Evolutionary conservation across 2,113 vertebrate species (phyloP), one percentile per base, ranked within the genome.

Genomic region (Nerophis lumbriciformis): DNA sequence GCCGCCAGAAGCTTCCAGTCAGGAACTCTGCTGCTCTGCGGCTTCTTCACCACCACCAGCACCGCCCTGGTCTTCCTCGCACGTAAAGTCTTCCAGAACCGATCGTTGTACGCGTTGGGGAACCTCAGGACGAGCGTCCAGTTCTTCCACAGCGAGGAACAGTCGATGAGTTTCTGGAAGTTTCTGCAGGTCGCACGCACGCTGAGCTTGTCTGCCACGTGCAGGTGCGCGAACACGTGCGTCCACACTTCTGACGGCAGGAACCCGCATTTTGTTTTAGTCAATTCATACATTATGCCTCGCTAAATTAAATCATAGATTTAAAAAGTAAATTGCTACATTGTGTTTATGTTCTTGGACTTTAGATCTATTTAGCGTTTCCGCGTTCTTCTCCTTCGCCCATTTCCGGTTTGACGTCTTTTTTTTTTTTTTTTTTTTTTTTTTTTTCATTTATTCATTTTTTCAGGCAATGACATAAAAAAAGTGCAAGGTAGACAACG

Each of bases 21-120:
- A 38, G 76, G 75, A 0, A 44, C 56, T 53, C 42, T 69, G 45
- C 8, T 12, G 68, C 63, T 69, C 37, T 28, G 28, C 28, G 1
- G 28, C 28, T 62, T 76, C 53, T 83, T 12, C 61, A 79, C 70
- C 49, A 63, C 78, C 19, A 19, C 14, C 61, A 79, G 68, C 49
- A 63, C 78, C 10, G 65, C 56, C 3, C 1, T 14, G 6, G 84
- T 64, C 16, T 45, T 73, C 16, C 83, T 76, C 28, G 71, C 66
- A 8, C 78, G 75, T 1, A 88, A 78, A 19, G n/a, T 74, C 19
- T 48, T 6, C 86, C 86, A 88, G 50, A 88, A 88, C 1, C 14
- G 16, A 6, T n/a, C 4, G 52, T 53, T 83, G 61, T 83, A 88
- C 1, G 69, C 55, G 0, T 48, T 61, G 6, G 9, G 35, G 45